Percentiles rank a stretch among this genome's conserved stretches.
These are phyloP conservation scores for human (Homo sapiens) DNA, from an alignment of 2,113 vertebrate genomes.

Conservation along the genomic window DNA sequence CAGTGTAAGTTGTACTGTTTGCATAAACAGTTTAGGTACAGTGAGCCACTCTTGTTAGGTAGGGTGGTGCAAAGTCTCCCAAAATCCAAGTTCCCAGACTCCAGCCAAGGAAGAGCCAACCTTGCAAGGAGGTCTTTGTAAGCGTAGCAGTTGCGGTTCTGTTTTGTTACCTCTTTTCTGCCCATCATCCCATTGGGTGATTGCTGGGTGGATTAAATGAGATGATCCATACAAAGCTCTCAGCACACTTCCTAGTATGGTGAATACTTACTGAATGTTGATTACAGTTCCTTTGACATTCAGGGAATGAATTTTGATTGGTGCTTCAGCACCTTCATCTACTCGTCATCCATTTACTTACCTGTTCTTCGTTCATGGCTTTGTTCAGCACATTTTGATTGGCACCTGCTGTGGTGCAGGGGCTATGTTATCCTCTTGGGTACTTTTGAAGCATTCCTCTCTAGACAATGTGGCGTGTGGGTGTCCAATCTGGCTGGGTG, in stretches of 20 bases:
- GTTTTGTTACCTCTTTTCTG: background rate
- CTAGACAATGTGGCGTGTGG: accelerated
- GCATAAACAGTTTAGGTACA: background rate
- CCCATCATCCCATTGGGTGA: accelerated
- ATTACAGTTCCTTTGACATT: background rate
- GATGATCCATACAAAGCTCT: background rate
- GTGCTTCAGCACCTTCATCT: background rate
- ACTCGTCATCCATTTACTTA: accelerated
- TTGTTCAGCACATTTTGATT: accelerated
- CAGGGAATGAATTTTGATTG: background rate
- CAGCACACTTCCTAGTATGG: background rate
- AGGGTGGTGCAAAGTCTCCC: accelerated
- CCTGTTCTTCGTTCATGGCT: background rate
- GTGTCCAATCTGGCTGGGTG: background rate
- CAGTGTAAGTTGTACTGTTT: background rate
- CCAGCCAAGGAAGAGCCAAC: background rate
- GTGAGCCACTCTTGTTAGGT: background rate
- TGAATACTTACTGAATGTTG: background rate
- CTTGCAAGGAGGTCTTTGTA: background rate
- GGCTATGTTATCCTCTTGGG: background rate
- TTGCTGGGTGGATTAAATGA: background rate
- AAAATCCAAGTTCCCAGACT: background rate
- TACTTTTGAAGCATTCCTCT: background rate
- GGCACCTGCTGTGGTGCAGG: background rate
- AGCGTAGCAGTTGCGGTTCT: background rate